Conservation (phyloP, 2,797 vertebrate species). For the Echiichthys vipera region DNA sequence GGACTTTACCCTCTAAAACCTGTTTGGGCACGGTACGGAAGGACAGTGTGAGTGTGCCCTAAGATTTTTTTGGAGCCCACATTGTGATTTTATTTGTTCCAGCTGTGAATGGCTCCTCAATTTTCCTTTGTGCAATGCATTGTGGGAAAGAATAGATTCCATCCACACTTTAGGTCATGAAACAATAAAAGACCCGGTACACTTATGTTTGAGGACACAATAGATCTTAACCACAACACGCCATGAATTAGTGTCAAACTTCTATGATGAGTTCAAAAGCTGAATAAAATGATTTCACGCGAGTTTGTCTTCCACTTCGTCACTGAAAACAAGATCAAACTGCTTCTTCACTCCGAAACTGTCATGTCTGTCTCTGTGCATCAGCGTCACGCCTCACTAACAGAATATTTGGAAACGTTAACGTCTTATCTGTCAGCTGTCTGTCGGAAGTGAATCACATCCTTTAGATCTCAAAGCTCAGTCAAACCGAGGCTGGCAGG, state of each 20-base stretch:
- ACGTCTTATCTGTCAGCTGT: not conserved
- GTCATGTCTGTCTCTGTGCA: not conserved
- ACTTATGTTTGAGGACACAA: not conserved
- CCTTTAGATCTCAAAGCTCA: not conserved
- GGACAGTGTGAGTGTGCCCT: no score
- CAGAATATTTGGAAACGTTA: not conserved
- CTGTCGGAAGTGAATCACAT: slow-evolving; percentile 30
- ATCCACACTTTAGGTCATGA: no score
- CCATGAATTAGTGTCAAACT: not conserved
- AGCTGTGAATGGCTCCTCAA: no score
- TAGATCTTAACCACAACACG: not conserved
- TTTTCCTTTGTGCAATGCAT: no score
- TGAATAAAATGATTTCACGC: not conserved
- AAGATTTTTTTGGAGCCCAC: no score
- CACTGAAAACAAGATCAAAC: not conserved
- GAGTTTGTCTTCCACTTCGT: not conserved
- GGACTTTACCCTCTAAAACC: no score
- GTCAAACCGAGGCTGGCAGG: not conserved
- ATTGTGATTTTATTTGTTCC: no score
- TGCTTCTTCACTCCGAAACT: not conserved
- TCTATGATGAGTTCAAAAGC: not conserved
- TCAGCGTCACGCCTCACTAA: not conserved
- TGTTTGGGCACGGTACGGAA: no score
- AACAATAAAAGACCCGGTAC: no score
- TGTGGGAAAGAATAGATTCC: no score